Evolutionary conservation across 2,888 invertebrate species (phyloP), one percentile per base, ranked within the genome.

Genomic region (Meliscaeva auricollis): DNA sequence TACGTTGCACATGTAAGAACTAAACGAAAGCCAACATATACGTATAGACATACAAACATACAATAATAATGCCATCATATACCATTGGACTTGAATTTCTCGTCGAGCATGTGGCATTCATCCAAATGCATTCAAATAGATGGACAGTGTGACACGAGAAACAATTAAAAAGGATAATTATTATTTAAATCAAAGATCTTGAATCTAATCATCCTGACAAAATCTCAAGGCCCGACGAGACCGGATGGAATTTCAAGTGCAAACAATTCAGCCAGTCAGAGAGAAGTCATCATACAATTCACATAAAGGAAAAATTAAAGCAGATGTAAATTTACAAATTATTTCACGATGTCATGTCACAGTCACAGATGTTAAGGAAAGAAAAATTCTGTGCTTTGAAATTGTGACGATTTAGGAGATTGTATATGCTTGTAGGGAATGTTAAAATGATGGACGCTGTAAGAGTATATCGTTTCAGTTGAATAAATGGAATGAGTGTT

Each of bases 131-230:
- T 75, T 68, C 68, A 30, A 62, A 52, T 13, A 84, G 72, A 84
- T 75, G 80, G 80, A 80, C 84, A 76, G 52, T 84, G 72, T 80
- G 84, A 84, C 84, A 80, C 54, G 50, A 48, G 70, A 60, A 35
- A 76, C 84, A 84, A 84, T 84, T 84, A 80, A 80, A 79, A 80
- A 72, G 75, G 75, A 84, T 84, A 84, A 84, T 84, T 80, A 80
- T 80, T 75, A 72, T 80, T 80, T 84, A 52, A 84, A 80, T 79
- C 74, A 83, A 79, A 83, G 83, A 83, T 84, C 80, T 80, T 80
- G 75, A 68, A 84, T 84, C 80, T 80, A 80, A 84, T 80, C 84
- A 84, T 76, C 17, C 69, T 70, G 80, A 75, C 84, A 79, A 70
- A 66, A 3, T 60, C 58, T 58, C 72, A 60, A 58, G 84, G 80